Evolutionary conservation across 2,113 vertebrate species (phyloP), one percentile per base, ranked within the genome.

Genomic region (Myiagra hebetior): DNA sequence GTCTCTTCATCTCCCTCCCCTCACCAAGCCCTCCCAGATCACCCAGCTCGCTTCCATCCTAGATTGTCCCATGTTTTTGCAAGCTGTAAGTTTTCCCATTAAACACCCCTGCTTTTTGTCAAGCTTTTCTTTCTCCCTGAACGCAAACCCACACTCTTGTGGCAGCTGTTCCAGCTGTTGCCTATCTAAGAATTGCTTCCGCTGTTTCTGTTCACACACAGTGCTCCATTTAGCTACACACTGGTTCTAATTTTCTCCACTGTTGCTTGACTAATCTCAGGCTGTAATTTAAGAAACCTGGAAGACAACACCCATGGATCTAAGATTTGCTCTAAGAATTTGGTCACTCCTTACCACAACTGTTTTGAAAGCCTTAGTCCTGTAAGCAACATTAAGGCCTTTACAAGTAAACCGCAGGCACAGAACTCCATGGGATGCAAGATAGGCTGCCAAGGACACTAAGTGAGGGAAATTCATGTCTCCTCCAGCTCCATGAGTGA

Each of bases 361-460:
- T 64, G 98, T 95, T 65, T 87, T 97, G 93, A 98, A 99, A 37
- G 99, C 99, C 94, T 98, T 99, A 76, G 98, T 94, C 95, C 99
- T 98, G 41, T 99, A 98, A 14, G 50, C 92, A 77, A 99, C 74
- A 72, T 99, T 99, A 80, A 99, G 98, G n/a, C 98, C 98, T 98
- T 98, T 99, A 93, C 99, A 99, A 16, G 99, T 99, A 95, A 99
- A 99, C 7, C 99, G 97, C 68, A 99, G 97, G 78, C 98, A 99
- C 22, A 99, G 93, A 92, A 99, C 70, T 7, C 99, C 99, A 10
- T 68, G 92, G 24, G 98, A 93, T 30, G 98, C 98, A 70, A 99
- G 96, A 57, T 65, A 96, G 11, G 79, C 96, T 69, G 99, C 98
- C 94, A 99, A 88, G 91, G 98, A 99, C 53, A 98, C 97, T 56